Conservation (phyloP, 2,113 vertebrate genomes). For the Chelonoidis abingdonii region DNA sequence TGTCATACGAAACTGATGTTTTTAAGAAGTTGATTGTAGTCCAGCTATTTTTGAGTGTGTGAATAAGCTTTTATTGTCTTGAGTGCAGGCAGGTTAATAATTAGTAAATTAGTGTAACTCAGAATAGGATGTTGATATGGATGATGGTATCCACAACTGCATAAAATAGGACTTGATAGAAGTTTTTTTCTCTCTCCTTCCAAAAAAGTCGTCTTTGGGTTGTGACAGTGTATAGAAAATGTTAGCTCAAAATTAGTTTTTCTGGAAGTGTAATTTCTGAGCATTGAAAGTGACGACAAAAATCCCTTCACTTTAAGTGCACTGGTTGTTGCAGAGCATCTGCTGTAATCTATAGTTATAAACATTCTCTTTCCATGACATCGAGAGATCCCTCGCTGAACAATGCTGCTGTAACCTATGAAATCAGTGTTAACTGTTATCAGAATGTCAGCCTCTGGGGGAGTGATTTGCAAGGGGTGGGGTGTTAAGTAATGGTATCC, state of each 20-base stretch:
- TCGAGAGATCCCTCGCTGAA: background rate
- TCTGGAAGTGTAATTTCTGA: background rate
- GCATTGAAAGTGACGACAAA: background rate
- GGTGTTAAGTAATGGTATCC: background rate
- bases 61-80: background rate
- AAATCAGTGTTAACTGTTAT: fast-evolving
- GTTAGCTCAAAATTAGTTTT: background rate
- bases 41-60: background rate
- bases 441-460: fast-evolving
- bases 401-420: background rate
- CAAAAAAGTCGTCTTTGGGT: background rate
- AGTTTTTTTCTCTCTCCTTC: background rate
- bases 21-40: background rate
- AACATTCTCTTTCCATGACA: fast-evolving
- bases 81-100: background rate
- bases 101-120: background rate
- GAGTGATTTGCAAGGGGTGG: background rate
- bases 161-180: background rate
- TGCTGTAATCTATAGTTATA: fast-evolving
- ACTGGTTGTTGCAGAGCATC: background rate
- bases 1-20: background rate
- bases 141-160: background rate
- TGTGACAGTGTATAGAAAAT: background rate
- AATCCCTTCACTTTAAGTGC: background rate
- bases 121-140: background rate